Percentiles rank a stretch among this genome's conserved stretches.
phyloP scores from a whole-genome alignment of 2,888 invertebrate genomes.

The Plebejus argus region DNA sequence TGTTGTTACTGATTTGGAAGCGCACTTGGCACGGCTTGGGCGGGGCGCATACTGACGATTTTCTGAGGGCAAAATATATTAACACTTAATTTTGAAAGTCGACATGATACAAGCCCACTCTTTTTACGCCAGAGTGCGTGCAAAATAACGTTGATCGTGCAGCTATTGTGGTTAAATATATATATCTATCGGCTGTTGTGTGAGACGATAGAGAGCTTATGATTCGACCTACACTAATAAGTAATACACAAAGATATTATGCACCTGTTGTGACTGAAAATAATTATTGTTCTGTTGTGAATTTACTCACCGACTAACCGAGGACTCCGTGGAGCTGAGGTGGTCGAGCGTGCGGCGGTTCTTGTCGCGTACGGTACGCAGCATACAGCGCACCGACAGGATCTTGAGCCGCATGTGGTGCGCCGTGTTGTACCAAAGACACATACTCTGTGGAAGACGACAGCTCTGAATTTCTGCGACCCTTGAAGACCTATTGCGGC shows the following conservation, averaged over 20 bases:
- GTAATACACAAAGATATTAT: too few relatives aligned
- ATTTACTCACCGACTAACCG: constrained; percentile 27
- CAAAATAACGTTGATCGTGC: neutral
- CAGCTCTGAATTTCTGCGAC: too few relatives aligned
- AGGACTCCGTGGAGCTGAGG: constrained; percentile 50
- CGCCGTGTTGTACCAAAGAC: constrained; percentile 95
- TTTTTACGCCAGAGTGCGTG: neutral
- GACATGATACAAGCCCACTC: neutral
- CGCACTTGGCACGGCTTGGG: constrained; percentile 55
- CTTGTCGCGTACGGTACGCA: constrained; percentile 63
- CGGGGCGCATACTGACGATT: constrained; percentile 50
- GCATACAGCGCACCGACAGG: constrained; percentile 85
- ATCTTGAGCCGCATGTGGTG: constrained; percentile 91
- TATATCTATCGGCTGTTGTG: too few relatives aligned
- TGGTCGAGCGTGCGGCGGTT: constrained; percentile 45
- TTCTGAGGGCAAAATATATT: constrained; percentile 46
- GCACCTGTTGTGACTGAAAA: too few relatives aligned
- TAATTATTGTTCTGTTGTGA: neutral
- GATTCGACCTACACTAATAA: too few relatives aligned
- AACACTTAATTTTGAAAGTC: neutral
- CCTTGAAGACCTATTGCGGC: too few relatives aligned
- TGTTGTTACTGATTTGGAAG: constrained; percentile 54
- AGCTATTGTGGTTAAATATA: too few relatives aligned
- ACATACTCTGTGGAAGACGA: constrained; percentile 83
- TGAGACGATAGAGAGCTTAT: too few relatives aligned